Conservation (phyloP, 2,888 invertebrate species). For the Cerceris rybyensis region DNA sequence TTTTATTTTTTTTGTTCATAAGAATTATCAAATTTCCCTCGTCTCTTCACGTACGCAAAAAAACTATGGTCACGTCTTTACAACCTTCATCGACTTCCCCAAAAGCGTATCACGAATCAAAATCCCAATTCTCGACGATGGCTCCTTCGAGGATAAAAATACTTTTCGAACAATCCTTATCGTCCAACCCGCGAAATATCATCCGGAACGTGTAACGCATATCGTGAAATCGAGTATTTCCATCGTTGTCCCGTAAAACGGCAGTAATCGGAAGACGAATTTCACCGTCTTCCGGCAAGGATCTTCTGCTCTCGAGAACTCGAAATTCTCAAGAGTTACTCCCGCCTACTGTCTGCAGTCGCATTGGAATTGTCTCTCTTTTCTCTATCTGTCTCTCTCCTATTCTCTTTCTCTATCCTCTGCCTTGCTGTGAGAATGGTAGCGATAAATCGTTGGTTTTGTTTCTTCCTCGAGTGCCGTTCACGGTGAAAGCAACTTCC, state of each 20-base stretch:
- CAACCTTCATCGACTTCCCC: no score
- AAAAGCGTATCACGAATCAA: no score
- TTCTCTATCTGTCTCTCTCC: neutral
- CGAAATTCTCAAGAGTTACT: neutral
- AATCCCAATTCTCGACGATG: no score
- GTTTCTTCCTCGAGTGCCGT: slow-evolving; percentile 29
- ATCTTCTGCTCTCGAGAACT: neutral
- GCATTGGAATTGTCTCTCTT: slow-evolving; percentile 20
- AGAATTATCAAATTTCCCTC: no score
- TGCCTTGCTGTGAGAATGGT: slow-evolving; percentile 14
- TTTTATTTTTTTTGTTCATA: no score
- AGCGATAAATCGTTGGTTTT: slow-evolving; percentile 48
- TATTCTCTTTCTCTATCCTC: slow-evolving; percentile 2
- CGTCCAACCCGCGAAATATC: neutral
- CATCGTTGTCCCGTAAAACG: slow-evolving; percentile 44
- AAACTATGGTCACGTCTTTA: no score
- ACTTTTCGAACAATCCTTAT: no score
- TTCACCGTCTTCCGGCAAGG: slow-evolving; percentile 19
- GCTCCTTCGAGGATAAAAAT: no score
- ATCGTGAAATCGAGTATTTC: slow-evolving; percentile 25
- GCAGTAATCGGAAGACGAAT: slow-evolving; percentile 50
- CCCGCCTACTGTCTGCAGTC: slow-evolving; percentile 35
- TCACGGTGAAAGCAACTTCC: slow-evolving; percentile 17
- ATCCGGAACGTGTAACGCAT: neutral
- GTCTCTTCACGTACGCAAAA: no score